Evolutionary conservation across 2,113 vertebrate genomes (phyloP).

Genomic region (Pipa parva): DNA sequence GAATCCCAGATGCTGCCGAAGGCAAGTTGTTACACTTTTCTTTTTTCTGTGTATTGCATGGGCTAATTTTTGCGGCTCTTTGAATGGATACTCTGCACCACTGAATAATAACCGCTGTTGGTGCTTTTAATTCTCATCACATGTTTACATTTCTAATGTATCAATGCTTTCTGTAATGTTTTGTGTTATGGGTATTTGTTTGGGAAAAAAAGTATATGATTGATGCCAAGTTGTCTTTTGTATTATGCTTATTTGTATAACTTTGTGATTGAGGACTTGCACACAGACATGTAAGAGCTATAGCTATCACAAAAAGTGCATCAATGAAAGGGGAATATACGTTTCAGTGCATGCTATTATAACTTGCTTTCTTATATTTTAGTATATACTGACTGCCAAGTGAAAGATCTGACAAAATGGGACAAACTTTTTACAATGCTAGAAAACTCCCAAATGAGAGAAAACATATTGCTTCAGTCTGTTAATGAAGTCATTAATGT

Average conservation of each 20-base stretch:
- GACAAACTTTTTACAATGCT: slow-evolving; percentile 95
- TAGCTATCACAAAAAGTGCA: neutral
- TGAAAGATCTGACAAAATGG: slow-evolving; percentile 77
- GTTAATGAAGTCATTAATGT: slow-evolving; percentile 70
- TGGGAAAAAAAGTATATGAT: too few species aligned
- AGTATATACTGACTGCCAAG: slow-evolving; percentile 65
- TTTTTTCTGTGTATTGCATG: too few species aligned
- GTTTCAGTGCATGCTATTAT: neutral
- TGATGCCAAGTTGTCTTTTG: too few species aligned
- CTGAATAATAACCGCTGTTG: too few species aligned
- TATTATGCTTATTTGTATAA: too few species aligned
- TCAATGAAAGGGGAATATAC: neutral
- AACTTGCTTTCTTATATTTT: slow-evolving; percentile 18
- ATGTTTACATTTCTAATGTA: too few species aligned
- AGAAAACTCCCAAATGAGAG: slow-evolving; percentile 94
- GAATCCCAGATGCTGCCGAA: slow-evolving; percentile 62
- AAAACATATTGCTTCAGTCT: slow-evolving; percentile 86
- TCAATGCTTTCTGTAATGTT: too few species aligned
- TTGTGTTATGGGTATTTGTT: too few species aligned
- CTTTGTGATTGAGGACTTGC: too few species aligned
- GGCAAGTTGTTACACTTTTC: slow-evolving; percentile 65
- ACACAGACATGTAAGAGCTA: neutral
- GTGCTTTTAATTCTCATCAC: too few species aligned
- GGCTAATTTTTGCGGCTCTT: too few species aligned
- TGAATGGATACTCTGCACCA: too few species aligned